phyloP scores from a whole-genome alignment of 2,888 invertebrate species.

The Eupithecia subumbrata region DNA sequence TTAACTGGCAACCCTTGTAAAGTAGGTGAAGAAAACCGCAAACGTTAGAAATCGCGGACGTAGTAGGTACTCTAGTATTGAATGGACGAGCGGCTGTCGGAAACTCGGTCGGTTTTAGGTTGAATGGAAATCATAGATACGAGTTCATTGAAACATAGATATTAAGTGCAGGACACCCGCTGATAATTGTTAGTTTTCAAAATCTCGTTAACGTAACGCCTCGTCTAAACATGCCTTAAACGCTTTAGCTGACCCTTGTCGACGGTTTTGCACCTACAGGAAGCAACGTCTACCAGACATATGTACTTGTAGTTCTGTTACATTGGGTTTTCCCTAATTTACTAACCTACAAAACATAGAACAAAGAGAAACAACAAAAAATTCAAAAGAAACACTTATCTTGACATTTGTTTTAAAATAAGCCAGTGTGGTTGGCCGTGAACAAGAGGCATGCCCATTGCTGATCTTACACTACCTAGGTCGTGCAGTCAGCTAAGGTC shows the following conservation, averaged over 20 bases:
- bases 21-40: conserved; percentile 56
- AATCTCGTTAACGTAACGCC: background rate
- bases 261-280: background rate
- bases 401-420: conserved; percentile 15
- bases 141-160: conserved; percentile 23
- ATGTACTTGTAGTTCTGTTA: background rate
- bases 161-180: background rate
- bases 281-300: background rate
- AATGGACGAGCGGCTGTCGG: conserved; percentile 43
- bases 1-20: conserved; percentile 34
- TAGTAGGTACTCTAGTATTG: conserved; percentile 42
- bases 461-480: conserved; percentile 30
- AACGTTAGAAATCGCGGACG: conserved; percentile 60
- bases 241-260: background rate
- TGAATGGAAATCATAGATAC: conserved; percentile 43
- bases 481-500: conserved; percentile 33
- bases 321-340: background rate
- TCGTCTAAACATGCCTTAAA: background rate
- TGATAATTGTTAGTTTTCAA: background rate
- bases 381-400: conserved; percentile 14
- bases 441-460: conserved; percentile 27
- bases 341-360: background rate
- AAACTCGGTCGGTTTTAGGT: conserved; percentile 44
- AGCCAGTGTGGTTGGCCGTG: conserved; percentile 29
- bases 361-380: conserved; percentile 6